Evolutionary conservation across 2,797 vertebrate genomes (phyloP).

Genomic region (Ceryle rudis): DNA sequence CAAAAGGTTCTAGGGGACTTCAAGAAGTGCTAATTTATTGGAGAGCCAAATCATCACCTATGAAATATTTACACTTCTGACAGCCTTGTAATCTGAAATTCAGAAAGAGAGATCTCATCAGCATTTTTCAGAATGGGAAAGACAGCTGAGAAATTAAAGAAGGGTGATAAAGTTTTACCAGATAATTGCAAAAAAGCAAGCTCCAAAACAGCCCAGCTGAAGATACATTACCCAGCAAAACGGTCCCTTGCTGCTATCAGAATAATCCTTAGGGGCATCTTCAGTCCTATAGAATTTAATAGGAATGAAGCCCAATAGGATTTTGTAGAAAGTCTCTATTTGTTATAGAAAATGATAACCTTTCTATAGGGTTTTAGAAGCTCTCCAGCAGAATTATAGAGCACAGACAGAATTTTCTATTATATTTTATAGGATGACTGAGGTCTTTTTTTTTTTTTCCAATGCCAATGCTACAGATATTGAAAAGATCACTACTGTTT

Average conservation of each 20-base stretch:
- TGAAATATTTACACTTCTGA: constrained; percentile 33
- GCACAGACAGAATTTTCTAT: neutral
- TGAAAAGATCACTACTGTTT: neutral
- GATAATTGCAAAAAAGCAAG: neutral
- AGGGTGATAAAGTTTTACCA: neutral
- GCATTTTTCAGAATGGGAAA: neutral
- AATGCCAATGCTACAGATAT: neutral
- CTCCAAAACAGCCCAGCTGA: neutral
- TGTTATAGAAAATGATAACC: constrained; percentile 9
- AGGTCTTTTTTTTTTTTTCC: neutral
- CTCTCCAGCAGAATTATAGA: neutral
- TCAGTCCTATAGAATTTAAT: neutral
- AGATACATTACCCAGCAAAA: neutral
- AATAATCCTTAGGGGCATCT: constrained; percentile 25
- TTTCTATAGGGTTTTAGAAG: neutral
- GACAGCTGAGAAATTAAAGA: constrained; percentile 38
- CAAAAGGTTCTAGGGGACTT: neutral
- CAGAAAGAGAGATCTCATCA: neutral
- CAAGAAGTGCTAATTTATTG: neutral
- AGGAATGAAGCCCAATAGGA: neutral
- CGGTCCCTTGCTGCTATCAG: neutral
- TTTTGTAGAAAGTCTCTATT: neutral
- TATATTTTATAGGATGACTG: neutral
- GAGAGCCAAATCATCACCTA: neutral
- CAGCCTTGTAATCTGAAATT: neutral